Conservation (phyloP, 35 echinoderm and acorn worm genomes). For the Lytechinus variegatus region DNA sequence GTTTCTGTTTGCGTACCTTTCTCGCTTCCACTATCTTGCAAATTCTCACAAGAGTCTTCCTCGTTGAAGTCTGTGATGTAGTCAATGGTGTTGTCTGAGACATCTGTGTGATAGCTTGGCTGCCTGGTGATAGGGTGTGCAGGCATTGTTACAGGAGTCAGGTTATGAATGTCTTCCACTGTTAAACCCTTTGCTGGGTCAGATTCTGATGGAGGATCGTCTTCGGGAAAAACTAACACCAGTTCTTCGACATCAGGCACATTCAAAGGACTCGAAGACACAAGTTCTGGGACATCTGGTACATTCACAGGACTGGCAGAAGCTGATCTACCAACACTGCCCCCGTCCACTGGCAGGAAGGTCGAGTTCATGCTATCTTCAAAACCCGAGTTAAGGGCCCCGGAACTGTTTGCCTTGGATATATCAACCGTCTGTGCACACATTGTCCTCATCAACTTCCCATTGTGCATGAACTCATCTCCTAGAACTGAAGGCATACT, state of each 20-base stretch:
- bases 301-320: neutral
- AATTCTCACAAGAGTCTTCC: slow-evolving; percentile 23
- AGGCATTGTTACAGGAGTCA: neutral
- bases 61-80: slow-evolving; percentile 50
- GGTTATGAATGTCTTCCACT: slow-evolving; percentile 36
- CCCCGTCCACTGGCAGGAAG: neutral
- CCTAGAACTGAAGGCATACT: neutral
- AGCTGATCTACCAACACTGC: neutral
- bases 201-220: neutral
- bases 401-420: neutral
- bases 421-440: slow-evolving; percentile 27
- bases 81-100: slow-evolving; percentile 57
- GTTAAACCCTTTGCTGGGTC: slow-evolving; percentile 7
- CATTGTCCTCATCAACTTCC: slow-evolving; percentile 39
- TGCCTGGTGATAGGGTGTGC: neutral
- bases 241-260: neutral
- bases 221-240: neutral
- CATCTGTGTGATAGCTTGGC: slow-evolving; percentile 51
- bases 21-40: slow-evolving; percentile 42
- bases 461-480: slow-evolving; percentile 52
- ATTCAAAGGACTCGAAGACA: neutral
- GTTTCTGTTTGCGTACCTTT: slow-evolving; percentile 61
- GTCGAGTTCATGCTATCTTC: slow-evolving; percentile 1
- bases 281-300: neutral
- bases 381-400: neutral